These are phyloP conservation scores for Platanista minor DNA, from an alignment of 2,113 vertebrate genomes.

Conservation along the genomic window DNA sequence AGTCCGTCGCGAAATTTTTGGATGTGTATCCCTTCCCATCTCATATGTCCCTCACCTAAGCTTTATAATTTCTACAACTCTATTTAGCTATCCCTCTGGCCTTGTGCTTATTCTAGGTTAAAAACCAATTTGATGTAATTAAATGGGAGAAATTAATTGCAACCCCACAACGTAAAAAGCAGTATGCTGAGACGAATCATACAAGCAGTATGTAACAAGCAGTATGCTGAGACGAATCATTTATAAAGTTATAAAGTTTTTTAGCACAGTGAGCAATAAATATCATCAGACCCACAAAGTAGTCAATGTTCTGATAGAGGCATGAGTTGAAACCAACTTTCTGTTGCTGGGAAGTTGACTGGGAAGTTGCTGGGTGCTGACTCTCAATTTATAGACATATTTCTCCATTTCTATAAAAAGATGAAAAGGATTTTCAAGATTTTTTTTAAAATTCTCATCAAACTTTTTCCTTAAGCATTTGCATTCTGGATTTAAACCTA, in stretches of 20 bases:
- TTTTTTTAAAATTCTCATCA: background rate
- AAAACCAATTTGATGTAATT: background rate
- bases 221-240: background rate
- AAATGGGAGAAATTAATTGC: background rate
- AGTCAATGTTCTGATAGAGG: background rate
- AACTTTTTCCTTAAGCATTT: background rate
- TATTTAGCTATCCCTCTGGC: background rate
- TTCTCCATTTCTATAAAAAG: background rate
- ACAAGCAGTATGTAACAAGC: background rate
- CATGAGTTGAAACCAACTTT: background rate
- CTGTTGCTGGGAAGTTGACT: background rate
- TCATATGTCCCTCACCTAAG: background rate
- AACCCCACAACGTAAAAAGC: background rate
- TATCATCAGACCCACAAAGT: background rate
- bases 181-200: background rate
- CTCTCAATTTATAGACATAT: background rate
- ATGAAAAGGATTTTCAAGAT: background rate
- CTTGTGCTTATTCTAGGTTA: background rate
- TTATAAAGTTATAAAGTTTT: background rate
- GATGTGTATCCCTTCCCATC: background rate
- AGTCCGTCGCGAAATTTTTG: background rate
- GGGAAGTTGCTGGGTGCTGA: background rate
- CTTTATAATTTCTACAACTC: background rate
- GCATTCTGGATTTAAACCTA: background rate
- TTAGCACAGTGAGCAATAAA: background rate